Percentiles rank a stretch among this genome's conserved stretches.
phyloP scores from a whole-genome alignment of 2,113 vertebrate genomes.

The Pteruthius melanotis region DNA sequence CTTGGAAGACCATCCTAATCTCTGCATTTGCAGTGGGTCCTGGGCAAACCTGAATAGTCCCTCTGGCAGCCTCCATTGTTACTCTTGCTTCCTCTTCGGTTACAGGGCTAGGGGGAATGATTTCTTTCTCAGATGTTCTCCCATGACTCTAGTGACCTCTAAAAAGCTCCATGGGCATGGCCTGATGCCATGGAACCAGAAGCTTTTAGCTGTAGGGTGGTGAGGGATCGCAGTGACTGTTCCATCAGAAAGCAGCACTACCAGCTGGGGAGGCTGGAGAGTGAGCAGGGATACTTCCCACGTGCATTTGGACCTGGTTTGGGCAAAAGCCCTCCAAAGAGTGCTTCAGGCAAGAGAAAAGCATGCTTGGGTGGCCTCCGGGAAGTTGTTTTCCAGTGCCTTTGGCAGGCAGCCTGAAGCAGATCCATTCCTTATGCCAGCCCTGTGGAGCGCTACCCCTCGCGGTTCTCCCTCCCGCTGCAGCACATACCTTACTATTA shows the following conservation, averaged over 20 bases:
- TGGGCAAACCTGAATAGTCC: background rate
- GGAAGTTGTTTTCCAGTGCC: constrained; percentile 14
- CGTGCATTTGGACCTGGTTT: background rate
- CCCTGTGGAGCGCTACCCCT: background rate
- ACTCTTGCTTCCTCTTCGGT: background rate
- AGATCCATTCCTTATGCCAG: constrained; percentile 21
- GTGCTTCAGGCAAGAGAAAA: background rate
- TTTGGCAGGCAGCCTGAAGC: constrained; percentile 25
- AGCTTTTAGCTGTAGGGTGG: background rate
- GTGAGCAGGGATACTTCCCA: background rate
- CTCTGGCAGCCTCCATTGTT: background rate
- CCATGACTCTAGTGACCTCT: background rate
- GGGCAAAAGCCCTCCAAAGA: background rate
- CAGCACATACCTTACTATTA: constrained; percentile 43
- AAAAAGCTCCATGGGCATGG: background rate
- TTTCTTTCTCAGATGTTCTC: background rate
- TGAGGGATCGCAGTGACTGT: background rate
- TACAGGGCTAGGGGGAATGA: background rate
- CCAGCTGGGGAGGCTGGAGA: background rate
- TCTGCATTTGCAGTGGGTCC: background rate
- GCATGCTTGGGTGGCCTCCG: background rate
- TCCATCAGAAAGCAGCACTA: background rate
- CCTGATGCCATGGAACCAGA: background rate
- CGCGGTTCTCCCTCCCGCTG: background rate
- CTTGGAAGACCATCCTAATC: background rate